Percentiles rank a stretch among this genome's conserved stretches.
Evolutionary conservation across 1,140 invertebrate genomes (phyloP).

Genomic region (Scaptomyza pallida): DNA sequence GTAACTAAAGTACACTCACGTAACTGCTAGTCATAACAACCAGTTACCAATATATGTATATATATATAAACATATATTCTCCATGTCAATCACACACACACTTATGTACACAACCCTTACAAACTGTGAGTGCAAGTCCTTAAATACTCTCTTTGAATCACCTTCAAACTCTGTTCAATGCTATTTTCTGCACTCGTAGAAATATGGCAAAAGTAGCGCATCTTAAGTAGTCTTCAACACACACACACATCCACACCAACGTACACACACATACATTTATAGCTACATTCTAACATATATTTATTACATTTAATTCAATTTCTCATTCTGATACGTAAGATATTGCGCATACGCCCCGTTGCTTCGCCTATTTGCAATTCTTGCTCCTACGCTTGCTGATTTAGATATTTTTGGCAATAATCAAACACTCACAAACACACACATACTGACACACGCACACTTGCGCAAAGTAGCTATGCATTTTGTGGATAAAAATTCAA

Average conservation of each 20-base stretch:
- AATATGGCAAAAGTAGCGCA: constrained; percentile 21
- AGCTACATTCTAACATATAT: constrained; percentile 28
- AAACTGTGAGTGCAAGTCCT: constrained; percentile 23
- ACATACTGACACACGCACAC: constrained; percentile 21
- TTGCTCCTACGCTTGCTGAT: constrained; percentile 52
- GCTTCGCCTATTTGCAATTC: constrained; percentile 59
- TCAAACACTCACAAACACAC: constrained; percentile 17
- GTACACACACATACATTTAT: constrained; percentile 15
- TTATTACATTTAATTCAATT: constrained; percentile 53
- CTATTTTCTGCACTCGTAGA: constrained; percentile 41
- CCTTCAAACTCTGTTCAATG: constrained; percentile 38
- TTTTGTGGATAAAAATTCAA: constrained; percentile 61
- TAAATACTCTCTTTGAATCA: constrained; percentile 18
- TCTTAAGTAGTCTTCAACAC: constrained; percentile 9
- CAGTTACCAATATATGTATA: constrained; percentile 9
- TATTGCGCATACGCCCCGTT: constrained; percentile 72
- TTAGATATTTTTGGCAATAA: constrained; percentile 33
- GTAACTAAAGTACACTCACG: constrained; percentile 12
- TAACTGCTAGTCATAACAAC: not conserved
- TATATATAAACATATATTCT: constrained; percentile 4
- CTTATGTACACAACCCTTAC: not conserved
- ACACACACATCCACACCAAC: constrained; percentile 2
- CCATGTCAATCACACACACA: constrained; percentile 16
- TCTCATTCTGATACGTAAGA: constrained; percentile 35
- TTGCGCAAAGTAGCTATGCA: constrained; percentile 47